Evolutionary conservation across 2,888 invertebrate species (phyloP), one percentile per base, ranked within the genome.

Genomic region (Cheilosia vulpina): DNA sequence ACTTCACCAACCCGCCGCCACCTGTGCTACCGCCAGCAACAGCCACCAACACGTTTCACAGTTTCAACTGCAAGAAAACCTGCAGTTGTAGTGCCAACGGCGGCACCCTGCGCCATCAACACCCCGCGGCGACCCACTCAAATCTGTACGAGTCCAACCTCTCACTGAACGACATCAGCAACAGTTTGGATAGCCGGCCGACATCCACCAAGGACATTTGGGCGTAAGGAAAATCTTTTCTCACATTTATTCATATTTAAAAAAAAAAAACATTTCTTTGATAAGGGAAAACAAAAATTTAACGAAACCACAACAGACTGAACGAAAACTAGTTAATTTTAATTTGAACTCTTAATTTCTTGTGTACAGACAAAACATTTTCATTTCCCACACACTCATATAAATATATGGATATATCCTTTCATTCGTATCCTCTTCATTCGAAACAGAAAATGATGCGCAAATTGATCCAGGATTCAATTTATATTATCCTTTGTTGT

Each of bases 31-130:
- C 75, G 7, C 58, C 65, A 24, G 72, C 87, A 24, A 71, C 82
- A 17, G 76, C 83, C 47, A 5, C 73, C 71, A 87, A 88, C 85
- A 43, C 72, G 73, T 66, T 89, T 75, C 89, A 89, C 87, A 89
- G 89, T 43, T 91, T 90, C 79, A 91, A 90, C 69, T 91, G 90
- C 87, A 91, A 91, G 80, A 91, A 91, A 81, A 88, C 90, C 19
- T 90, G 90, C 88, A 91, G 90, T 80, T 90, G 89, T 76, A 91
- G 87, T 60, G 81, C 87, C 71, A 88, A 87, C 57, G 87, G 89
- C 27, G 90, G 90, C 87, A 91, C 90, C 76, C 90, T 89, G 87
- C 89, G 89, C 88, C 82, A 90, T 87, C 87, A 90, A 88, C 82
- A 90, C 88, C 69, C 89, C 88, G 68, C 90, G 88, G 2, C 90